These are phyloP conservation scores for Pontoporia blainvillei DNA, from an alignment of 2,113 vertebrate genomes.

Conservation along the genomic window DNA sequence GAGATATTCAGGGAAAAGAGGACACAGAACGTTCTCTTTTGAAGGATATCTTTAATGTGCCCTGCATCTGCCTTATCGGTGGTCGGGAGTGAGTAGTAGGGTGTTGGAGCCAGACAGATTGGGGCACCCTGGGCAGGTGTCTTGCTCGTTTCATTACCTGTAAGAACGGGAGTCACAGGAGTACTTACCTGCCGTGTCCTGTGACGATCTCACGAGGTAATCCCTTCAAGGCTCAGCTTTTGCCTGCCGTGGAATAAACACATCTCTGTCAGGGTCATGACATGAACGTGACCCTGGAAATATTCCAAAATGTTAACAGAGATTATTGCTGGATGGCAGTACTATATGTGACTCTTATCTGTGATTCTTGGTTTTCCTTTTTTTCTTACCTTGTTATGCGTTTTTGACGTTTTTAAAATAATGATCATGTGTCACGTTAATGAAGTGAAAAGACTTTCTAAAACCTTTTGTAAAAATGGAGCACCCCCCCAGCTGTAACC, in stretches of 20 bases:
- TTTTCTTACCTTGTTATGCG: neutral
- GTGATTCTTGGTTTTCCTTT: neutral
- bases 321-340: neutral
- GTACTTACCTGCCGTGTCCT: too few relatives aligned
- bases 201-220: neutral
- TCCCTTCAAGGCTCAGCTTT: neutral
- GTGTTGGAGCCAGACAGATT: neutral
- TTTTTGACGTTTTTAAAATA: neutral
- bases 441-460: neutral
- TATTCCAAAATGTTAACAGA: neutral
- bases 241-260: neutral
- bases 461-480: neutral
- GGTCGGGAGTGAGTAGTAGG: neutral
- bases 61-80: neutral
- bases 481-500: neutral
- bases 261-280: neutral
- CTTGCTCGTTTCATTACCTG: neutral
- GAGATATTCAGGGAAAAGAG: neutral
- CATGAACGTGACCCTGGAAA: neutral
- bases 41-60: neutral
- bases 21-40: neutral
- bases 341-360: neutral
- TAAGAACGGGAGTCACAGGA: neutral
- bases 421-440: neutral
- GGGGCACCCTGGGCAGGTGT: neutral